Base-by-base conservation (phyloP, 2,888 invertebrate species). In the Dorcus hopei region DNA sequence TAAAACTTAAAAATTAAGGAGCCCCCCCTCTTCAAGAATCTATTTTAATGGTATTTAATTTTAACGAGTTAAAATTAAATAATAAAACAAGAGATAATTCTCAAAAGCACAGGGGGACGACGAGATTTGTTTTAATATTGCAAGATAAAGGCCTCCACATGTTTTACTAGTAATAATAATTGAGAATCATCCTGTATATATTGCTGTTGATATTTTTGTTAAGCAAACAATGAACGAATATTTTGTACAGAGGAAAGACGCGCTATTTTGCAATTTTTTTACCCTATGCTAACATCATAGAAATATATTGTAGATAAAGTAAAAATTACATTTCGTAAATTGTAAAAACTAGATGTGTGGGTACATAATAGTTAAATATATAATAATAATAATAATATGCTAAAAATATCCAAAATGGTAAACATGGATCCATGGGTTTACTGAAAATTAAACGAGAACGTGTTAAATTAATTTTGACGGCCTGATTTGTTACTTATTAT, bases 351-450 rank as follows among this genome's bases (percentile, higher is more conserved):
- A 45, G 41, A n/a, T 41, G 45, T 11, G 16, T 23, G 45, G 23
- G 19, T 45, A 45, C 45, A 45, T 45, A 45, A 45, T 45, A 45
- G 23, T 45, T 45, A 45, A 45, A 45, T 45, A 45, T 45, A 45
- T 45, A 45, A 23, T 45, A 11, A 9, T 11, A 45, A 14, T 14
- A 14, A 23, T 9, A 45, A 11, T 45, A 45, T 14, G 41, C 45
- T 45, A 45, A 45, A 19, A 45, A 19, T 45, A 45, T 23, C 19
- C 23, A 16, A 23, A 16, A 19, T 11, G 45, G 45, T 45, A 45
- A 45, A 11, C 45, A 23, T 45, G 14, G 45, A 16, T 45, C 23
- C 45, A 9, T 45, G 19, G 45, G 9, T 16, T 45, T 45, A 45
- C 45, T 45, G 45, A 19, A 45, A 45, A 45, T 19, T 3, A 45